These are phyloP conservation scores for Taeniopygia guttata DNA, from an alignment of 2,797 vertebrate species.

Conservation along the genomic window DNA sequence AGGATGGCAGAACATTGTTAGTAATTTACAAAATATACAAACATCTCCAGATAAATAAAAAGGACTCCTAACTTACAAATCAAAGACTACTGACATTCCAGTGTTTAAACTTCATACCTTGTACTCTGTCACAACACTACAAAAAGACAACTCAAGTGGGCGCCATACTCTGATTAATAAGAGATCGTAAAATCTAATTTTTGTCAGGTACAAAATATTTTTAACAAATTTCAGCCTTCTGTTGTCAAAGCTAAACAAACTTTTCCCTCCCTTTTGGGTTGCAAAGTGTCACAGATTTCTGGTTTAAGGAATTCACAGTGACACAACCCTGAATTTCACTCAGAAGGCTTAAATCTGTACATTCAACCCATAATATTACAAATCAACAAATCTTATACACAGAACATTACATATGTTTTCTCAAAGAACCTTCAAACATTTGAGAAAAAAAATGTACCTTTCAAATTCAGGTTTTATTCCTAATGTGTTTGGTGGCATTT, in stretches of 20 bases:
- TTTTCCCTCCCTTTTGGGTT: neutral
- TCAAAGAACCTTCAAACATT: neutral
- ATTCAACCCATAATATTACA: neutral
- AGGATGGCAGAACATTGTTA: conserved; percentile 74
- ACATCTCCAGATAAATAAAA: conserved; percentile 78
- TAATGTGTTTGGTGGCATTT: neutral
- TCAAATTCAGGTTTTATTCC: conserved; percentile 1
- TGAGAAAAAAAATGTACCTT: neutral
- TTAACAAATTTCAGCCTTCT: conserved; percentile 40
- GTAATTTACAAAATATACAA: conserved; percentile 91
- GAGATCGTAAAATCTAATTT: neutral
- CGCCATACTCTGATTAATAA: neutral
- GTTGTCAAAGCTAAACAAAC: neutral
- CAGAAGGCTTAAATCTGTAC: neutral
- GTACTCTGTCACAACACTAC: conserved; percentile 54
- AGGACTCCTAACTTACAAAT: conserved; percentile 77
- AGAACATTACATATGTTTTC: neutral
- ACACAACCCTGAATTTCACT: neutral
- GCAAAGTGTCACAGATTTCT: neutral
- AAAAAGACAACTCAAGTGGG: conserved; percentile 47
- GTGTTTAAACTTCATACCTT: conserved; percentile 77
- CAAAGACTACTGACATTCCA: conserved; percentile 75
- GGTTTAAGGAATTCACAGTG: neutral
- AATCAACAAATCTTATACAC: neutral
- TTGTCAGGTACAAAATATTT: conserved; percentile 25